These are phyloP conservation scores for Phataginus tetradactyla DNA, from an alignment of 2,797 vertebrate genomes.

Conservation along the genomic window DNA sequence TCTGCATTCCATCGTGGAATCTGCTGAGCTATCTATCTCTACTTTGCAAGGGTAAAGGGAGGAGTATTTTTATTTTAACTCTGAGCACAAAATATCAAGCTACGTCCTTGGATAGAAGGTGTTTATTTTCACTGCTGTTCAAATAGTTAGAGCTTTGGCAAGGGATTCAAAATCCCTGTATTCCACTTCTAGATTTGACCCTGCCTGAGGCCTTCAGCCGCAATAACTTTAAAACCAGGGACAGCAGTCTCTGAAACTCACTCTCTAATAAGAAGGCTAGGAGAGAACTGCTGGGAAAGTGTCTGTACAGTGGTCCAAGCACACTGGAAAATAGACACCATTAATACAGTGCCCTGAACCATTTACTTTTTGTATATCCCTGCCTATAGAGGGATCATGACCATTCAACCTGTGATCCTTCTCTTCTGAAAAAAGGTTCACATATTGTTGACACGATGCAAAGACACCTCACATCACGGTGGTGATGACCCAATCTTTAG, in stretches of 20 bases:
- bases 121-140: slow-evolving; percentile 63
- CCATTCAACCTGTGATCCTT: background rate
- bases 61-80: slow-evolving; percentile 61
- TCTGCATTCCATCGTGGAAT: background rate
- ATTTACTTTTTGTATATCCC: slow-evolving; percentile 18
- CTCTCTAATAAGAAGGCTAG: slow-evolving; percentile 62
- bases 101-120: slow-evolving; percentile 52
- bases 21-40: background rate
- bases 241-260: slow-evolving; percentile 50
- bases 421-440: background rate
- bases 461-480: background rate
- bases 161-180: slow-evolving; percentile 60
- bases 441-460: background rate
- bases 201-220: slow-evolving; percentile 46
- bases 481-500: background rate
- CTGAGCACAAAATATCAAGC: slow-evolving; percentile 57
- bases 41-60: slow-evolving; percentile 25
- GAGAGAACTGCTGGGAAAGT: slow-evolving; percentile 41
- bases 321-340: slow-evolving; percentile 14
- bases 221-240: slow-evolving; percentile 57
- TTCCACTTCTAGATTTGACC: slow-evolving; percentile 54
- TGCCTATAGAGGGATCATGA: background rate
- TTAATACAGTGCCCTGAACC: slow-evolving; percentile 36
- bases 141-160: slow-evolving; percentile 59
- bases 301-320: slow-evolving; percentile 22